Base-by-base conservation (phyloP, 2,888 invertebrate genomes). In the Acrobasis consociella region DNA sequence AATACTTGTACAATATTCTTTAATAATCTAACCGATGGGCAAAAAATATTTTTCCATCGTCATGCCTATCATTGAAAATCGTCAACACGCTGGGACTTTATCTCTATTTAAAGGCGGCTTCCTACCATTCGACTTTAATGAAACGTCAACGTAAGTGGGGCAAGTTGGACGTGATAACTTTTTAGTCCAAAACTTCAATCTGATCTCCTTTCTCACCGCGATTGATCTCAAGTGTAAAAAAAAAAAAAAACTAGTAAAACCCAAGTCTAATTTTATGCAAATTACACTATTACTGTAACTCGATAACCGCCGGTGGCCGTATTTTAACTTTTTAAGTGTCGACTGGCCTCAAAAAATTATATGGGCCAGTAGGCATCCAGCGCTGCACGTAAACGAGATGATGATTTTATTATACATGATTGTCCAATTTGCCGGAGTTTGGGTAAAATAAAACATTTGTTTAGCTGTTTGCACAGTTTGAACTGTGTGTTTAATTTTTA, bases 391-490 rank as follows among this genome's bases (percentile, higher is more conserved):
- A 22, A 5, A 7, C 83, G 72, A 78, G 83, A 80, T 84, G 5
- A n/a, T n/a, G n/a, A n/a, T n/a, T n/a, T 31, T 77, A 72, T 78
- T 85, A 86, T 86, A 31, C 16, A 15, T 85, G 81, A 86, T 85
- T 71, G 73, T 69, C 64, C 64, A 64, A 76, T 80, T 77, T 81
- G 77, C 75, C 65, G 68, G 74, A 69, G 78, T 69, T 69, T 69
- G 69, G 67, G 72, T 67, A 76, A 74, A 72, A 22, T 51, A 51
- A 51, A 22, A 17, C 31, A 5, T 31, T 31, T 31, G 31, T 22
- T 22, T 22, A 22, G 3, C 22, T 22, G 22, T 31, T 31, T 31
- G 31, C 5, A 31, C 7, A 5, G 31, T 8, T 31, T 31, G 5
- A 31, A 31, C 7, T 5, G 31, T 22, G n/a, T n/a, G 7, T 31